Percentiles rank a stretch among this genome's conserved stretches.
phyloP scores from a whole-genome alignment of 2,888 invertebrate species.

The Linnaemya vulpina region DNA sequence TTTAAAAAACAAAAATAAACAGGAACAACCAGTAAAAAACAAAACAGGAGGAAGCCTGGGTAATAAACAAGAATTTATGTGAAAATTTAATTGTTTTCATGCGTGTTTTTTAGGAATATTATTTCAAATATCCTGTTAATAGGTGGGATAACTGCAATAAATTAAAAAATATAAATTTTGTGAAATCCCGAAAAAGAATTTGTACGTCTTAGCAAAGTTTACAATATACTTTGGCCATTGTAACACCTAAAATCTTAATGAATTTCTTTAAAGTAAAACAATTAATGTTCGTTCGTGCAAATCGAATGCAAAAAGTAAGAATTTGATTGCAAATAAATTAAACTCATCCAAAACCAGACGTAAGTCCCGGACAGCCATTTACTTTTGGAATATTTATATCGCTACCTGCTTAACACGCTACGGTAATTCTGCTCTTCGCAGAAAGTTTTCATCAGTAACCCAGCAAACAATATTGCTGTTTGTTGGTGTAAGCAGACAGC shows the following conservation, averaged over 20 bases:
- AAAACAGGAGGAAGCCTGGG: not conserved
- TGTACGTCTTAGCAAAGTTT: not conserved
- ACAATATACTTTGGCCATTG: slow-evolving; percentile 22
- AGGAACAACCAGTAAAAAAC: slow-evolving; percentile 1
- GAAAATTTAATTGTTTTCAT: not conserved
- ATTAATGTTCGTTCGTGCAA: slow-evolving; percentile 40
- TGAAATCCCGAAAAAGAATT: not conserved
- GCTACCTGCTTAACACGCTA: slow-evolving; percentile 48
- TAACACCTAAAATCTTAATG: not conserved
- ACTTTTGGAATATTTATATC: slow-evolving; percentile 56
- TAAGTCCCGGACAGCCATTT: slow-evolving; percentile 35
- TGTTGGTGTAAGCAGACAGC: slow-evolving; percentile 30
- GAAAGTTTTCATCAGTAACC: not conserved
- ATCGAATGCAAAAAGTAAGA: slow-evolving; percentile 41
- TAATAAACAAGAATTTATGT: slow-evolving; percentile 24
- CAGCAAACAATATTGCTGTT: slow-evolving; percentile 51
- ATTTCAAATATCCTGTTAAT: not conserved
- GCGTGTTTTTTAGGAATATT: not conserved
- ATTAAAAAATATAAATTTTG: not conserved
- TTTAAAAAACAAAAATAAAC: slow-evolving; percentile 37
- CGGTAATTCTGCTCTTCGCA: slow-evolving; percentile 8
- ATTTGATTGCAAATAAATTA: slow-evolving; percentile 5
- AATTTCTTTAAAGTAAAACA: slow-evolving; percentile 13
- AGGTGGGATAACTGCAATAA: not conserved
- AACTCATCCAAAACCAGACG: slow-evolving; percentile 4